Evolutionary conservation across 2,113 vertebrate species (phyloP), one percentile per base, ranked within the genome.

Genomic region (Tricholaema leucomelas): DNA sequence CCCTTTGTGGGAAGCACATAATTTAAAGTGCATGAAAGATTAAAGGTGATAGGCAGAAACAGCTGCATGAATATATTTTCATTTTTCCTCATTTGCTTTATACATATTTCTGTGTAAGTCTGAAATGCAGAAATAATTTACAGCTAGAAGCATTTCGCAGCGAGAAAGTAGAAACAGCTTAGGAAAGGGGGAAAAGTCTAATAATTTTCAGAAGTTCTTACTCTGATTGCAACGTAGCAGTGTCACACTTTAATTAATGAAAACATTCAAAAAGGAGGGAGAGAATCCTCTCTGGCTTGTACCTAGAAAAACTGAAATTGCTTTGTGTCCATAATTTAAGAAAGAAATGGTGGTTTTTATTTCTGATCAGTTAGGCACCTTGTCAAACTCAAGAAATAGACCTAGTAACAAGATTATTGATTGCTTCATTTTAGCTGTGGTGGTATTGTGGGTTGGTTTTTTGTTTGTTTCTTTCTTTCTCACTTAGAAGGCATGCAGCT

Each of bases 21-120:
- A 97, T 97, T 97, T 97, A 95, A 97, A 97, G 96, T 94, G 77
- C 80, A 92, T 93, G 90, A 93, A 95, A 97, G 96, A 97, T 96
- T 97, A 97, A 97, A 97, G 96, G 96, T 97, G 97, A 97, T 97
- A 91, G 92, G 93, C 94, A 97, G 95, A 95, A 97, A 96, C 95
- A 96, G 94, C 94, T 94, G 93, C 88, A 95, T 79, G 92, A 97
- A 97, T 96, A 90, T 94, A 94, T 96, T 97, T 96, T 97, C 85
- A 82, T 96, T 96, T 95, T 96, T 96, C 90, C 91, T 91, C 81
- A 59, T 95, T 97, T 75, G 35, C 56, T 95, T 97, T 97, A 88
- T 86, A 93, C 33, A 48, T 95, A 94, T 91, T 94, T 94, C 91
- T 91, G 65, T 93, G 78, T 93, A 79, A 96, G 93, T 96, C 79